Evolutionary conservation across 2,113 vertebrate genomes (phyloP), one percentile per base, ranked within the genome.

Genomic region (Delphinapterus leucas): DNA sequence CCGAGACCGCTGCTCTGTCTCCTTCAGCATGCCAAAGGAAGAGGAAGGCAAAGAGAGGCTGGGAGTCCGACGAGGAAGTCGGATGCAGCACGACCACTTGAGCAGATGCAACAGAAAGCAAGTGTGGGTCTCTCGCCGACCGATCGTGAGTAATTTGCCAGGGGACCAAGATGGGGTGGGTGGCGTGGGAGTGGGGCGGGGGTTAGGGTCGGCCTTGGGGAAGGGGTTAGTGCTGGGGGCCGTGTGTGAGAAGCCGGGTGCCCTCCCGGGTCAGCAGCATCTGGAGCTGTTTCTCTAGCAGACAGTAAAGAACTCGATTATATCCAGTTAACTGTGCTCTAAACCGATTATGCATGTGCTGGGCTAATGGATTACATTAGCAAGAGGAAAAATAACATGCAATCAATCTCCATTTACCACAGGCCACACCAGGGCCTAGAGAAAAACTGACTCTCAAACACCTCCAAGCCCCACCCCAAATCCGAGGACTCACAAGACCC

Each of bases 341-440:
- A 99, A 99, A 99, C 99, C 99, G 99, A 99, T 99, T 99, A 99
- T 99, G 99, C 99, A 99, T 99, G 99, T 99, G 99, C 99, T 99
- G 99, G 99, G 99, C 99, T 99, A 99, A 99, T 99, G 99, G 99
- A 99, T 99, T 99, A 99, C 99, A 99, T 99, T 99, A 99, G 99
- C 99, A 99, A 99, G 99, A 99, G 99, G 99, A 99, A 99, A 99
- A 99, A 99, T 99, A 99, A 99, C 99, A 99, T 99, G 99, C 99
- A 99, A 99, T 99, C 99, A 99, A 99, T 99, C 99, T 99, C 99
- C 99, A 99, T 99, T 98, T 99, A 99, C 99, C 98, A 99, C 98
- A 99, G 99, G 99, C 99, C 99, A 99, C 99, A 99, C 99, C 98
- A 99, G 99, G 99, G 99, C 99, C 98, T 98, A 98, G 99, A 99